Evolutionary conservation across 2,888 invertebrate genomes (phyloP).

Genomic region (Drosophila melanosoma): DNA sequence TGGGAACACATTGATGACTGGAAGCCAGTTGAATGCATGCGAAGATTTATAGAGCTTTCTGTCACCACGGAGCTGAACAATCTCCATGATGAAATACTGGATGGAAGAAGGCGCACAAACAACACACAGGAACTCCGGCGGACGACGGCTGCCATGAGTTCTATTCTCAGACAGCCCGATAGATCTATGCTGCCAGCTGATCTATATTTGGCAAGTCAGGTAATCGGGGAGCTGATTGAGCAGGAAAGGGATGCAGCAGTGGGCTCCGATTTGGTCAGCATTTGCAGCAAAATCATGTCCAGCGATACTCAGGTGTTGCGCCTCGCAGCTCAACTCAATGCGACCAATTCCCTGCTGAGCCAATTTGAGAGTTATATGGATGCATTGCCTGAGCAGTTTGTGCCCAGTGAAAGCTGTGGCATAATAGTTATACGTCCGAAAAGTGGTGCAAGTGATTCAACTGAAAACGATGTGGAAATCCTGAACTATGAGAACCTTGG

Average conservation of each 20-base stretch:
- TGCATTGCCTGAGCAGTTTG: too few species aligned
- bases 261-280: slow-evolving; percentile 73
- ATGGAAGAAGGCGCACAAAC: slow-evolving; percentile 49
- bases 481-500: slow-evolving; percentile 67
- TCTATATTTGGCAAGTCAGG: slow-evolving; percentile 86
- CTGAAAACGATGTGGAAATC: slow-evolving; percentile 56
- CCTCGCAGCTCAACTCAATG: slow-evolving; percentile 50
- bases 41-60: slow-evolving; percentile 55
- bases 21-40: slow-evolving; percentile 64
- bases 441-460: slow-evolving; percentile 14
- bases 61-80: slow-evolving; percentile 68
- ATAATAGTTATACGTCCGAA: neutral
- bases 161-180: slow-evolving; percentile 58
- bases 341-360: too few species aligned
- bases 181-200: slow-evolving; percentile 86
- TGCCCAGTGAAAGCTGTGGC: too few species aligned
- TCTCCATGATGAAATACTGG: slow-evolving; percentile 72
- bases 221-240: slow-evolving; percentile 69
- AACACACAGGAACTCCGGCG: slow-evolving; percentile 45
- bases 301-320: slow-evolving; percentile 83
- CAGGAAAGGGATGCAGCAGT: slow-evolving; percentile 62
- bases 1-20: slow-evolving; percentile 85
- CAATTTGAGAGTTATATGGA: too few species aligned
- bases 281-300: slow-evolving; percentile 86
- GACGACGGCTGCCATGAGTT: slow-evolving; percentile 45